A percentile compares a stretch with the other conserved stretches of the same genome.
Conservation (phyloP, 2,888 invertebrate species). For the Agriopis leucophaearia region DNA sequence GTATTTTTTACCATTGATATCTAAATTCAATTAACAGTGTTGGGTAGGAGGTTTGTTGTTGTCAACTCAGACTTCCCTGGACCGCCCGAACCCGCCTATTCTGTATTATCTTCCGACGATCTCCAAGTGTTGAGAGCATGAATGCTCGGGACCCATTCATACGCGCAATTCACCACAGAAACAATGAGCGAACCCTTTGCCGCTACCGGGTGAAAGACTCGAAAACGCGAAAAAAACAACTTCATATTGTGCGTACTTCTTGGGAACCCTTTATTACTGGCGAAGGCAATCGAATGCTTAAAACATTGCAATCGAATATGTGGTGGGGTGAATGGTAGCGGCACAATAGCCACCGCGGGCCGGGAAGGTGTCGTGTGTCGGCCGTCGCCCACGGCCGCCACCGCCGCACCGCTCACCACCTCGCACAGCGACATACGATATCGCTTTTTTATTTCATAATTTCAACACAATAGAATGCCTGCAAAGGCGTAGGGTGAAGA, state of each 20-base stretch:
- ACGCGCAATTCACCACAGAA: slow-evolving; percentile 79
- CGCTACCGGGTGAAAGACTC: slow-evolving; percentile 76
- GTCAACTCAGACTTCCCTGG: slow-evolving; percentile 67
- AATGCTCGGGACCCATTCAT: slow-evolving; percentile 80
- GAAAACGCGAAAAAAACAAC: slow-evolving; percentile 73
- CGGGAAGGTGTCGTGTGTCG: slow-evolving; percentile 72
- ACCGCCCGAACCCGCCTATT: slow-evolving; percentile 75
- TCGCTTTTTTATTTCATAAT: slow-evolving; percentile 85
- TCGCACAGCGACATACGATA: slow-evolving; percentile 80
- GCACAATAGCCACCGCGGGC: slow-evolving; percentile 54
- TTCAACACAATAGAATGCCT: slow-evolving; percentile 78
- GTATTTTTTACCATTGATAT: slow-evolving; percentile 1
- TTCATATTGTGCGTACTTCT: slow-evolving; percentile 75
- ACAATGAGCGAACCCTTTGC: slow-evolving; percentile 83
- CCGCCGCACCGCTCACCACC: slow-evolving; percentile 67
- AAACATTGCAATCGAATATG: slow-evolving; percentile 84
- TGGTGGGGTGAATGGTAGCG: slow-evolving; percentile 72
- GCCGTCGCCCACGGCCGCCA: slow-evolving; percentile 57
- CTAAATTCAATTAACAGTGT: slow-evolving; percentile 43
- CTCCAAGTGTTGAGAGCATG: slow-evolving; percentile 74
- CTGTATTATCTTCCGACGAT: slow-evolving; percentile 79
- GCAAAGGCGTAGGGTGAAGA: slow-evolving; percentile 84
- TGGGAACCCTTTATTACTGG: slow-evolving; percentile 82
- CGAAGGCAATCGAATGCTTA: slow-evolving; percentile 85
- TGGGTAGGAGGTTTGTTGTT: slow-evolving; percentile 78